Percentiles rank a stretch among this genome's conserved stretches.
These are phyloP conservation scores for Germaria angustata DNA, from an alignment of 2,888 invertebrate species.

Conservation along the genomic window DNA sequence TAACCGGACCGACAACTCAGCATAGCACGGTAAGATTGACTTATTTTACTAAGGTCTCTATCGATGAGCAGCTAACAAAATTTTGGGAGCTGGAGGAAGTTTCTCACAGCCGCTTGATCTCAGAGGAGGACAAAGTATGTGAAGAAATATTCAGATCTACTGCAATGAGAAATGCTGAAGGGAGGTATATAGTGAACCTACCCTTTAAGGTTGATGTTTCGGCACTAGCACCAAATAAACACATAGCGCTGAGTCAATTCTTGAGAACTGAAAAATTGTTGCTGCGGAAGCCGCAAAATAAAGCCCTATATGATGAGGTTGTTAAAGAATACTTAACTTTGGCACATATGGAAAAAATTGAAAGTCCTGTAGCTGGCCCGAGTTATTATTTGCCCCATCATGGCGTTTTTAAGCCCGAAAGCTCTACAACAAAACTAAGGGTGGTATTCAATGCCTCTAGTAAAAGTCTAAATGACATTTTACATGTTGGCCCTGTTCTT, in stretches of 20 bases:
- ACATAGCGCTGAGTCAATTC: background rate
- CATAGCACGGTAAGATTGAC: no score
- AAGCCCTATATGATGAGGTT: background rate
- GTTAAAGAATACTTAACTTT: constrained; percentile 3
- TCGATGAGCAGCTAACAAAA: no score
- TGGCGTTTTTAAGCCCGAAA: background rate
- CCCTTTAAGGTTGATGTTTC: no score
- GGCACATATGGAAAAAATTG: constrained; percentile 2
- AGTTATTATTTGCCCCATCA: constrained; percentile 23
- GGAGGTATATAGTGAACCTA: no score
- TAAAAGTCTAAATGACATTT: background rate
- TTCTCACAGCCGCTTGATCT: background rate
- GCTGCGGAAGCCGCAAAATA: background rate
- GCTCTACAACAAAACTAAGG: background rate
- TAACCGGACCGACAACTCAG: no score
- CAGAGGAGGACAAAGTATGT: no score
- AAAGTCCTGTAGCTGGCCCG: background rate
- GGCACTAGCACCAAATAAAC: background rate
- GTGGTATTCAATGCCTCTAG: no score
- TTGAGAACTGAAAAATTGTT: background rate
- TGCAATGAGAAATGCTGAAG: background rate
- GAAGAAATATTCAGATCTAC: no score
- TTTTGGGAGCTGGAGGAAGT: background rate
- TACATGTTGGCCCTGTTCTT: background rate
- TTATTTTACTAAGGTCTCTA: no score